These are phyloP conservation scores for Ylistrum balloti DNA, from an alignment of 1,140 invertebrate genomes.

Conservation along the genomic window DNA sequence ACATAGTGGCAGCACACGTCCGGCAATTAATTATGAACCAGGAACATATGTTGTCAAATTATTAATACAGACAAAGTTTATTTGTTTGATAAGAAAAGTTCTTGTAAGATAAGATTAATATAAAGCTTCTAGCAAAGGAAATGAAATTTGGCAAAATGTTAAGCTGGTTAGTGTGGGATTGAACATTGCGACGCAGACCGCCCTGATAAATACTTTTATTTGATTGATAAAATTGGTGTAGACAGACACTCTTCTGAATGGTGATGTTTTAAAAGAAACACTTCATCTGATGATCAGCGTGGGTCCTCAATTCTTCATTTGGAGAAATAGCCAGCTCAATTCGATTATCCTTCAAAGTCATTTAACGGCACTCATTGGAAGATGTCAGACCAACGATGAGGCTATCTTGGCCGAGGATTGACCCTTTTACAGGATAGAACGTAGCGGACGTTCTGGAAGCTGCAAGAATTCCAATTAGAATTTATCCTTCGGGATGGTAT, in stretches of 20 bases:
- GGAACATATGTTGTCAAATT: too few species aligned
- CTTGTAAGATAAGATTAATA: too few species aligned
- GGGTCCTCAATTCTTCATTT: background rate
- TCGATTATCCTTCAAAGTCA: background rate
- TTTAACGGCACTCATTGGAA: background rate
- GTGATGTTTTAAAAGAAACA: background rate
- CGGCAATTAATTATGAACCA: too few species aligned
- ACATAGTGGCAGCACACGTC: too few species aligned
- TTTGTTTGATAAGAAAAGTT: too few species aligned
- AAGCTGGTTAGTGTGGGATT: background rate
- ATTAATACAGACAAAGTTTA: too few species aligned
- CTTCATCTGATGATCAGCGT: background rate
- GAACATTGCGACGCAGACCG: background rate
- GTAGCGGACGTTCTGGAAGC: background rate
- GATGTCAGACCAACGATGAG: conserved; percentile 31
- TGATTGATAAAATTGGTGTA: background rate
- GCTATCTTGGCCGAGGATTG: background rate
- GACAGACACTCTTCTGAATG: background rate
- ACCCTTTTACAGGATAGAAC: conserved; percentile 3
- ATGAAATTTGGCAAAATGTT: background rate
- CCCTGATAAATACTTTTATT: background rate
- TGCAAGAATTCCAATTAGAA: background rate
- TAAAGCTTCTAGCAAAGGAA: too few species aligned
- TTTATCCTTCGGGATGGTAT: background rate
- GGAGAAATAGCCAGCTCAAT: background rate